phyloP scores from a whole-genome alignment of 2,888 invertebrate genomes.

The Brachyptera putata region DNA sequence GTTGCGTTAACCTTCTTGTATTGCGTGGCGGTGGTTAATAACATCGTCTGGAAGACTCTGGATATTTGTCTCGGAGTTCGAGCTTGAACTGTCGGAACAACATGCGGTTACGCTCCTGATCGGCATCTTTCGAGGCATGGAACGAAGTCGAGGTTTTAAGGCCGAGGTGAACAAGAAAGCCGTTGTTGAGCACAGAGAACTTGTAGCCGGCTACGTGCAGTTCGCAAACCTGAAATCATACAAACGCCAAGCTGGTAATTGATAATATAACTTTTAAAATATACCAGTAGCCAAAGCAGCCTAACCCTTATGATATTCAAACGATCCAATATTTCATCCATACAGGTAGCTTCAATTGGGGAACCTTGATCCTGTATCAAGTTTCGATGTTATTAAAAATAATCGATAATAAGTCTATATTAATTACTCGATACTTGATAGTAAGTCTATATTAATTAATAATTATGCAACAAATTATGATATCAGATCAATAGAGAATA shows the following conservation, averaged over 20 bases:
- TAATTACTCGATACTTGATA: too few species aligned
- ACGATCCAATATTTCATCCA: neutral
- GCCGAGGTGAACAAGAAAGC: conserved; percentile 52
- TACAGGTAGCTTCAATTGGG: too few species aligned
- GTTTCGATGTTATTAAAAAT: too few species aligned
- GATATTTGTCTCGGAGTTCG: conserved; percentile 51
- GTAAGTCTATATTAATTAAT: neutral
- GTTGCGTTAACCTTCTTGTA: too few species aligned
- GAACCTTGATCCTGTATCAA: too few species aligned
- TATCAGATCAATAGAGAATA: too few species aligned
- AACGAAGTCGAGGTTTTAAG: conserved; percentile 47
- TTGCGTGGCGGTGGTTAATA: too few species aligned
- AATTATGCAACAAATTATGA: too few species aligned
- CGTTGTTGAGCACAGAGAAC: conserved; percentile 52
- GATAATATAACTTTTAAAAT: neutral
- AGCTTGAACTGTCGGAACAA: conserved; percentile 51
- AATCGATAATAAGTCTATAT: too few species aligned
- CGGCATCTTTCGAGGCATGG: conserved; percentile 47
- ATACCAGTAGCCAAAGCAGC: too few species aligned
- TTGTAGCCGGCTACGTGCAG: conserved; percentile 51
- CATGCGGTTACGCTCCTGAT: conserved; percentile 47
- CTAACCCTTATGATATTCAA: too few species aligned
- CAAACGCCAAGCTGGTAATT: conserved; percentile 15
- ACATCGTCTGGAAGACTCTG: conserved; percentile 48
- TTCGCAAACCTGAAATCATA: conserved; percentile 52